Evolutionary conservation across 2,888 invertebrate genomes (phyloP).

Genomic region (Celastrina argiolus): DNA sequence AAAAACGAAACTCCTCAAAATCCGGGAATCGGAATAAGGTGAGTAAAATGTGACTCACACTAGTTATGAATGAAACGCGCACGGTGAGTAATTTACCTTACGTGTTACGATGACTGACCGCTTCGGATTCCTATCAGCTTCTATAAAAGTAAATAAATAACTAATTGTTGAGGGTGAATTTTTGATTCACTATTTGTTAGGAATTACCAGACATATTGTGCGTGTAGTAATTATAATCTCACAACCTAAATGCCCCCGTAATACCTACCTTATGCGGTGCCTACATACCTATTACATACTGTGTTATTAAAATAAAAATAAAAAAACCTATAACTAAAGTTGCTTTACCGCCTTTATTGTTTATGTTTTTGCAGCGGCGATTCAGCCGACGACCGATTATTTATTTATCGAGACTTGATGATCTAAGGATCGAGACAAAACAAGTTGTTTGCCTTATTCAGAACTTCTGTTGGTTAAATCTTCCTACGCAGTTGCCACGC

Average conservation of each 20-base stretch:
- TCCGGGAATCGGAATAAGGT: background rate
- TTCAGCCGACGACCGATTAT: too few relatives aligned
- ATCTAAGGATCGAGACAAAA: too few relatives aligned
- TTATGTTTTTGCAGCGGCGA: too few relatives aligned
- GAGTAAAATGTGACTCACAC: conserved; percentile 20
- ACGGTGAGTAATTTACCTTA: conserved; percentile 28
- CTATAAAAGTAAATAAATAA: conserved; percentile 10
- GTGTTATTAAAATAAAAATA: too few relatives aligned
- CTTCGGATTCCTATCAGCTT: background rate
- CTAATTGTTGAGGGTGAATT: background rate
- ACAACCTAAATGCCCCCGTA: too few relatives aligned
- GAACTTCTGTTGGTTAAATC: background rate
- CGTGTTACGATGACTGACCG: background rate
- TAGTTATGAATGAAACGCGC: conserved; percentile 27
- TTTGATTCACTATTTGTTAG: background rate
- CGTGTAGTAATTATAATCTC: too few relatives aligned
- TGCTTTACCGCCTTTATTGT: too few relatives aligned
- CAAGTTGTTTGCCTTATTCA: too few relatives aligned
- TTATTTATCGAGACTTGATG: too few relatives aligned
- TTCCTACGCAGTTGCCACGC: background rate
- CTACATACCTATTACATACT: too few relatives aligned
- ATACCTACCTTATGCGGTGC: too few relatives aligned
- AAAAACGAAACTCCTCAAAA: background rate
- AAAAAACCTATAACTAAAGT: too few relatives aligned
- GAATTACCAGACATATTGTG: background rate